Conservation (phyloP, 2,797 vertebrate genomes). For the Parotocinclus haroldoi region DNA sequence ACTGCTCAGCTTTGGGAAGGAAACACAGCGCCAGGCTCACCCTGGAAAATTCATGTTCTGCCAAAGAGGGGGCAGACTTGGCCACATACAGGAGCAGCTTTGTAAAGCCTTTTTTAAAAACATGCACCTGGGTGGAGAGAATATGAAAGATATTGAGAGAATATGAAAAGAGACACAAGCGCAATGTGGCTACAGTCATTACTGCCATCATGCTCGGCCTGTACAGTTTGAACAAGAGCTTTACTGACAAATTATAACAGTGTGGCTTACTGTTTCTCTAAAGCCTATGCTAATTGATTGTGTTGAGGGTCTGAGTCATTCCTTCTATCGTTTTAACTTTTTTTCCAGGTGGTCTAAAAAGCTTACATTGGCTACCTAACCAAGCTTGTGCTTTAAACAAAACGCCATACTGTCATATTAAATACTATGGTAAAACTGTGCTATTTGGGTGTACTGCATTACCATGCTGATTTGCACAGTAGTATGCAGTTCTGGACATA, state of each 20-base stretch:
- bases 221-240: background rate
- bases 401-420: too few species aligned
- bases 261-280: background rate
- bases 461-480: too few species aligned
- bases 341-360: too few species aligned
- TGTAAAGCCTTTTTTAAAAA: slow-evolving; percentile 28
- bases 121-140: slow-evolving; percentile 39
- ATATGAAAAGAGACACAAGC: slow-evolving; percentile 28
- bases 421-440: too few species aligned
- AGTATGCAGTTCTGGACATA: slow-evolving; percentile 12
- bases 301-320: background rate
- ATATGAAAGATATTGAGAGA: slow-evolving; percentile 19
- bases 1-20: slow-evolving; percentile 10
- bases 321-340: background rate
- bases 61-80: slow-evolving; percentile 30
- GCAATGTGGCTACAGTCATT: slow-evolving; percentile 16
- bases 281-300: background rate
- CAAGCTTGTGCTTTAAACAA: too few species aligned
- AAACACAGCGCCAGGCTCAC: slow-evolving; percentile 19
- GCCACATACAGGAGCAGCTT: slow-evolving; percentile 43
- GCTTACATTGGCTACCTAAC: too few species aligned
- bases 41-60: slow-evolving; percentile 43
- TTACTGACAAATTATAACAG: slow-evolving; percentile 6
- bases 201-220: slow-evolving; percentile 9
- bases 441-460: too few species aligned